These are phyloP conservation scores for Tenthredo mesomela DNA, from an alignment of 2,888 invertebrate species.

Conservation along the genomic window DNA sequence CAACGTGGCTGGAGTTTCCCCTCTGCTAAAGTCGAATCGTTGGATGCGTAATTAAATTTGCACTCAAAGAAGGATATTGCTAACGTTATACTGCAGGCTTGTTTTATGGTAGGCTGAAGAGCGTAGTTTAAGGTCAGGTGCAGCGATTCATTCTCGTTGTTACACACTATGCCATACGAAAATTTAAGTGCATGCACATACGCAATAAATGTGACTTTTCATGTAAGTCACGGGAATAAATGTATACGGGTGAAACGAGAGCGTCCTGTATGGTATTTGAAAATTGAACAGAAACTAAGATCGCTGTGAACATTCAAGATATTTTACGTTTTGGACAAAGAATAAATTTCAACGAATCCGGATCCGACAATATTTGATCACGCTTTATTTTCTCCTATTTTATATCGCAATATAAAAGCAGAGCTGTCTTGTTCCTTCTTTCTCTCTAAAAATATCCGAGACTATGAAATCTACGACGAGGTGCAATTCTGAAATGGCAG, in stretches of 20 bases:
- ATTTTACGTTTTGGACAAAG: not conserved
- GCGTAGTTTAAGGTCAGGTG: constrained; percentile 42
- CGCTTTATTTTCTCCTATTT: constrained; percentile 18
- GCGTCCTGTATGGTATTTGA: not conserved
- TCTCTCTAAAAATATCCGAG: constrained; percentile 26
- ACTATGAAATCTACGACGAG: constrained; percentile 47
- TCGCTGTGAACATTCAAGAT: not conserved
- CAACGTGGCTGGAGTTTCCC: constrained; percentile 38
- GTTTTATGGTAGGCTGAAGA: constrained; percentile 40
- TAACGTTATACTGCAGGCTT: constrained; percentile 27
- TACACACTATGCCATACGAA: not conserved
- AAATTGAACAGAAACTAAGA: not conserved
- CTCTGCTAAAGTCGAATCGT: constrained; percentile 28
- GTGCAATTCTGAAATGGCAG: constrained; percentile 52
- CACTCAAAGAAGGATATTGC: constrained; percentile 47
- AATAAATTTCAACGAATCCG: constrained; percentile 5
- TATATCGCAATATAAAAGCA: constrained; percentile 36
- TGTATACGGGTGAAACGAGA: not conserved
- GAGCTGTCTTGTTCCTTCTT: not conserved
- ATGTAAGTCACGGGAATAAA: not conserved
- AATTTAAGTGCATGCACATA: not conserved
- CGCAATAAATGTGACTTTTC: constrained; percentile 13
- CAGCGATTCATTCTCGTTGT: constrained; percentile 10
- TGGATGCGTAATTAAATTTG: constrained; percentile 50
- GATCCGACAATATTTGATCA: constrained; percentile 30